A percentile compares a stretch with the other conserved stretches of the same genome.
phyloP scores from a whole-genome alignment of 2,888 invertebrate genomes.

The Acronicta aceris region DNA sequence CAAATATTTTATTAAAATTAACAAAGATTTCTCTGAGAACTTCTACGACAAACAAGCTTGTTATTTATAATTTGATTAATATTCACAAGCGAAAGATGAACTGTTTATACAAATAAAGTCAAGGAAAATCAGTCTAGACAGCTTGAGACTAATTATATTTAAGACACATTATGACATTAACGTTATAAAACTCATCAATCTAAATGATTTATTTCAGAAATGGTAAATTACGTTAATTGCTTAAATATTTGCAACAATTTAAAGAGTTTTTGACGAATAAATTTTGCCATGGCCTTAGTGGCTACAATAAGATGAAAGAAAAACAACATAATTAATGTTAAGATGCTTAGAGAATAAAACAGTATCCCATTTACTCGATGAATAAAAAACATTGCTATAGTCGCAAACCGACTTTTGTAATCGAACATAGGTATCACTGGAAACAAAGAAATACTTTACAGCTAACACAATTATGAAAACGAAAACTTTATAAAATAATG shows the following conservation, averaged over 20 bases:
- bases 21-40: background rate
- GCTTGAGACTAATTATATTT: constrained; percentile 1
- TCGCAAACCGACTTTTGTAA: constrained; percentile 14
- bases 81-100: constrained; percentile 17
- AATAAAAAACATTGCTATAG: constrained; percentile 12
- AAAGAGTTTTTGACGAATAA: background rate
- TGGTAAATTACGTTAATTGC: constrained; percentile 1
- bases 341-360: background rate
- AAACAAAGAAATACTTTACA: constrained; percentile 3
- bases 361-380: background rate
- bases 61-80: constrained; percentile 6
- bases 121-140: constrained; percentile 1
- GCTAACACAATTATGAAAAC: constrained; percentile 1
- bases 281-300: constrained; percentile 2
- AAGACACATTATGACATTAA: constrained; percentile 1
- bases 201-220: constrained; percentile 12
- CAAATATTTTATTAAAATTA: background rate
- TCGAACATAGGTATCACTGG: constrained; percentile 35
- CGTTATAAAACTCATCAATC: background rate
- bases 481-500: constrained; percentile 2
- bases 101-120: constrained; percentile 11
- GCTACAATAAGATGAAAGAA: background rate
- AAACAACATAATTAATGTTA: constrained; percentile 2
- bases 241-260: constrained; percentile 1
- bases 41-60: constrained; percentile 11